Evolutionary conservation across 1,140 invertebrate genomes (phyloP).

Genomic region (Vanessa tameamea): DNA sequence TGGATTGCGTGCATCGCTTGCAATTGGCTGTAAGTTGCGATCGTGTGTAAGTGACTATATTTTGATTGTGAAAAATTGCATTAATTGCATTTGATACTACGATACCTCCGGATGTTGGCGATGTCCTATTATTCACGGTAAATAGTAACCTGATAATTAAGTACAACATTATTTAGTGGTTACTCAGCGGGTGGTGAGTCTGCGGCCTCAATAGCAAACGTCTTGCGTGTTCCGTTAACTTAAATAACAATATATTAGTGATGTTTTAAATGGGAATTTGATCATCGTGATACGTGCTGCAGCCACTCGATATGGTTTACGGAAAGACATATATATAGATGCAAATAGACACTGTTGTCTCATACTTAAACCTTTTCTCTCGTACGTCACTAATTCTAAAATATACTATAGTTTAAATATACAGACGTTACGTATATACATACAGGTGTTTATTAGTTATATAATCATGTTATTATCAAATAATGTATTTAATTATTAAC

Average conservation of each 20-base stretch:
- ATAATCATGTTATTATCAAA: neutral
- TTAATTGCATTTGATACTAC: constrained; percentile 58
- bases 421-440: no score
- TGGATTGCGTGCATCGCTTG: constrained; percentile 75
- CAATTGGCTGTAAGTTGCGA: constrained; percentile 59
- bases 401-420: no score
- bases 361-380: no score
- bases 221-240: constrained; percentile 64
- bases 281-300: neutral
- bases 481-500: no score
- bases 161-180: constrained; percentile 55
- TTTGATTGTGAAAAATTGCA: constrained; percentile 63
- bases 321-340: neutral
- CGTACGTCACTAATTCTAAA: no score
- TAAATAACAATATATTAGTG: constrained; percentile 31
- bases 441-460: no score
- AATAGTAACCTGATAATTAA: constrained; percentile 51
- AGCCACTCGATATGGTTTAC: constrained; percentile 9
- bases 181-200: constrained; percentile 56
- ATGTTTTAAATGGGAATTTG: neutral
- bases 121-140: constrained; percentile 68
- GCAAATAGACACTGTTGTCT: no score
- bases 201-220: constrained; percentile 67
- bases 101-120: constrained; percentile 56
- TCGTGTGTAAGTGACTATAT: constrained; percentile 76